Percentiles rank a stretch among this genome's conserved stretches.
Evolutionary conservation across 1,140 invertebrate genomes (phyloP).

Genomic region (Onthophagus taurus): DNA sequence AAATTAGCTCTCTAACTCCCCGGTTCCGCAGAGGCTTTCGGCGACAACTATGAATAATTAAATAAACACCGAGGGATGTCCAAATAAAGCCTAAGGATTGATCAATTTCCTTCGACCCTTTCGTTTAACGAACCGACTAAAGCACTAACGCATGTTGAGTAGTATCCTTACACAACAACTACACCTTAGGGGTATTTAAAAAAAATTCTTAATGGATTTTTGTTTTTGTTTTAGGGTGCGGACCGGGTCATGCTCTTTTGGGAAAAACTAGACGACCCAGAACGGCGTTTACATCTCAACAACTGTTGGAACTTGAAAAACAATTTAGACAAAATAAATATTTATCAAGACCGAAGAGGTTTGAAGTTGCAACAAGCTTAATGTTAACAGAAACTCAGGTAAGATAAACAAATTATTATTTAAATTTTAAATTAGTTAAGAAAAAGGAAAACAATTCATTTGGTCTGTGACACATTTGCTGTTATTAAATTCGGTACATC

Average conservation of each 20-base stretch:
- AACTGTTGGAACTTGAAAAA: constrained; percentile 93
- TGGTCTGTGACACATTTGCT: too few species aligned
- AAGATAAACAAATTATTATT: too few species aligned
- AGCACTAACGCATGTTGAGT: too few species aligned
- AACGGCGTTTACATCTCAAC: constrained; percentile 97
- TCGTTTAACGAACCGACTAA: background rate
- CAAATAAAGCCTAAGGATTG: background rate
- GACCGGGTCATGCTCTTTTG: constrained; percentile 59
- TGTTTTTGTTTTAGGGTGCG: constrained; percentile 33
- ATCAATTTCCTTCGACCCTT: background rate
- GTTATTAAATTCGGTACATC: too few species aligned
- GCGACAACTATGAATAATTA: constrained; percentile 34
- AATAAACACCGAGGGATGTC: constrained; percentile 24
- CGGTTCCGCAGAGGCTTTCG: background rate
- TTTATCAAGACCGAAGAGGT: constrained; percentile 93
- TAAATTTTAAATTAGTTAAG: too few species aligned
- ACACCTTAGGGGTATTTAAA: too few species aligned
- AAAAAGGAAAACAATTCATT: too few species aligned
- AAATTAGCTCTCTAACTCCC: constrained; percentile 24
- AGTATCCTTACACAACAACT: too few species aligned
- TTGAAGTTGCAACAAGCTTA: constrained; percentile 94
- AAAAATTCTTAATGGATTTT: background rate
- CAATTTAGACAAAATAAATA: constrained; percentile 99
- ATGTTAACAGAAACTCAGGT: constrained; percentile 99
- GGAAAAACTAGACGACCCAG: constrained; percentile 92